phyloP scores from a whole-genome alignment of 35 echinoderm and acorn worm species.

The Stichopus chloronotus region DNA sequence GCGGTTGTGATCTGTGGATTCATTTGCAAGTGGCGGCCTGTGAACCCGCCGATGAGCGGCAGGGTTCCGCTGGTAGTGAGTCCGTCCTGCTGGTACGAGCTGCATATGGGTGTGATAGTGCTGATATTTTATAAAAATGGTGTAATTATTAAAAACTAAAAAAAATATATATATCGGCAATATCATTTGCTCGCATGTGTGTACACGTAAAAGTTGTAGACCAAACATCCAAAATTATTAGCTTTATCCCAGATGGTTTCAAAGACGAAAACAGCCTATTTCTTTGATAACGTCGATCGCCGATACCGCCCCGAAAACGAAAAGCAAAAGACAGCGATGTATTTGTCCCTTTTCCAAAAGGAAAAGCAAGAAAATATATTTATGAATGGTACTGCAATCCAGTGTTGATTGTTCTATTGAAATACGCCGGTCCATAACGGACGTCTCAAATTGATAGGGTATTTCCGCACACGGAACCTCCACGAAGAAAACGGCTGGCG shows the following conservation, averaged over 20 bases:
- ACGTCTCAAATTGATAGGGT: conserved; percentile 32
- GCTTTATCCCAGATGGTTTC: no score
- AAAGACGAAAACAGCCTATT: no score
- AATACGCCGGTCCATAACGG: not conserved
- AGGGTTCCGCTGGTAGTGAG: conserved; percentile 48
- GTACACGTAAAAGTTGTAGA: no score
- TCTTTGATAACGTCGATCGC: no score
- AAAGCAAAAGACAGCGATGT: no score
- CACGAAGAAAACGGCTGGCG: conserved; percentile 25
- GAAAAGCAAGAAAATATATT: no score
- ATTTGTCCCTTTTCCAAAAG: no score
- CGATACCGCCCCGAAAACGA: no score
- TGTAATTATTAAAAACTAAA: not conserved
- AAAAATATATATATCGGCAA: no score
- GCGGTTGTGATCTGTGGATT: conserved; percentile 70
- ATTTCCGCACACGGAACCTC: conserved; percentile 16
- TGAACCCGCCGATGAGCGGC: not conserved
- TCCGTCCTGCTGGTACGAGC: conserved; percentile 27
- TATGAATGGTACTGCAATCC: not conserved
- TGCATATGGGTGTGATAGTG: conserved; percentile 32
- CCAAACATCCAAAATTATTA: no score
- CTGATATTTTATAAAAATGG: not conserved
- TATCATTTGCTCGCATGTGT: no score
- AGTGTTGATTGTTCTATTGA: conserved; percentile 4
- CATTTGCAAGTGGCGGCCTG: not conserved